Evolutionary conservation across 1,140 invertebrate species (phyloP), one percentile per base, ranked within the genome.

Genomic region (Cephus cinctus): DNA sequence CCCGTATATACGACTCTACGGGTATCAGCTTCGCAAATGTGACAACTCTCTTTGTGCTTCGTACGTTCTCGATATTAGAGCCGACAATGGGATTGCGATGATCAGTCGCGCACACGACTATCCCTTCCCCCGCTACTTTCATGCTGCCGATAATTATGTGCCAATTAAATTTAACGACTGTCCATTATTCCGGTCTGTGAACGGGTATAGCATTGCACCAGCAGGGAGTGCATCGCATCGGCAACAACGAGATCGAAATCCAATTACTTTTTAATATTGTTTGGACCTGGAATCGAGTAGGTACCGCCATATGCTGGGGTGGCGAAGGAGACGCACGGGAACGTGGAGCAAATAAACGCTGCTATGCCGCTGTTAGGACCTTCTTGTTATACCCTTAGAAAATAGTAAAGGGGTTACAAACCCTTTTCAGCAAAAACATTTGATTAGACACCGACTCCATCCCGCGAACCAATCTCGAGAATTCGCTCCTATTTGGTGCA

Each of bases 111-210:
- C 43, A n/a, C n/a, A n/a, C 47, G 49, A 55, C 57, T 51, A 39
- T 40, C 42, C 41, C 34, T 42, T 41, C 25, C 30, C 35, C 18
- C 25, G 12, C 18, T 44, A 21, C 16, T 44, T 8, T 44, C 34
- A 22, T 43, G 47, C 34, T 57, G 34, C 50, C 52, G 54, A 67
- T 69, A 69, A 70, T 67, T 69, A 67, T 67, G 59, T 67, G 63
- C 57, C 61, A 66, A 69, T 69, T 70, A 70, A 67, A 67, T 67
- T 66, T 69, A 70, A 70, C 66, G 64, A 69, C 55, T 61, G 56
- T 60, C 59, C 61, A 68, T 69, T 68, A 67, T 67, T 67, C 52
- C 62, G 43, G 50, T 58, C 49, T 54, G 56, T 47, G 53, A 41
- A 47, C 43, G 41, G 40, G 39, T 48, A 46, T 55, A 47, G 31